A percentile compares a stretch with the other conserved stretches of the same genome.
These are phyloP conservation scores for Stichodactyla helianthus DNA, from an alignment of 64 coral and sea anemone genomes.

Conservation along the genomic window DNA sequence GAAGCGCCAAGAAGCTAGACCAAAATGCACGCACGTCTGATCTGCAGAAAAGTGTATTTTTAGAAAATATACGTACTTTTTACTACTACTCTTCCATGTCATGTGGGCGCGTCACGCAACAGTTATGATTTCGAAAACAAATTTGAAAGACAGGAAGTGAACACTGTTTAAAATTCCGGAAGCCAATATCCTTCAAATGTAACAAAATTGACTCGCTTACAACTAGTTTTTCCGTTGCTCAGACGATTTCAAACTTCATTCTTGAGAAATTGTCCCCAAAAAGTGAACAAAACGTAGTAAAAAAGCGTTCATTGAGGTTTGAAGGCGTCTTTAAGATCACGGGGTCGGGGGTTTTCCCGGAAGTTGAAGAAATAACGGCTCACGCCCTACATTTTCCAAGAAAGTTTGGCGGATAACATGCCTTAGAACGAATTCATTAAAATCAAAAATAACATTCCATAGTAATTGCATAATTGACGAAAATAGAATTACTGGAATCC, in stretches of 20 bases:
- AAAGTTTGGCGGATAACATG: background rate
- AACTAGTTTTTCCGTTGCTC: background rate
- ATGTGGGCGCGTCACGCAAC: background rate
- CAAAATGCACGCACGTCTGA: no score
- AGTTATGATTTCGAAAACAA: background rate
- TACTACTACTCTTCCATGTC: background rate
- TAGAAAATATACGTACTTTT: background rate
- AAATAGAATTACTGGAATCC: conserved; percentile 14
- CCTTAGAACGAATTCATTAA: background rate
- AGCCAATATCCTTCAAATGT: background rate
- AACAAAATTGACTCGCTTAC: background rate
- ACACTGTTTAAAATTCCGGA: background rate
- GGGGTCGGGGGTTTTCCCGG: background rate
- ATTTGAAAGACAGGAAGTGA: background rate
- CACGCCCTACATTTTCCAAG: background rate
- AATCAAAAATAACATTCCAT: background rate
- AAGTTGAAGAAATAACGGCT: background rate
- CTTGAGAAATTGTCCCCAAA: background rate
- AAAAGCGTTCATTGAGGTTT: no score
- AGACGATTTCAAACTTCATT: background rate
- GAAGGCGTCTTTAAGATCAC: background rate
- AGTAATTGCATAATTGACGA: background rate
- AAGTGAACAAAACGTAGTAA: background rate
- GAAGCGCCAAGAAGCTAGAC: no score
- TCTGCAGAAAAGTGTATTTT: background rate